These are phyloP conservation scores for Geotrypetes seraphini DNA, from an alignment of 2,797 vertebrate species.

Conservation along the genomic window DNA sequence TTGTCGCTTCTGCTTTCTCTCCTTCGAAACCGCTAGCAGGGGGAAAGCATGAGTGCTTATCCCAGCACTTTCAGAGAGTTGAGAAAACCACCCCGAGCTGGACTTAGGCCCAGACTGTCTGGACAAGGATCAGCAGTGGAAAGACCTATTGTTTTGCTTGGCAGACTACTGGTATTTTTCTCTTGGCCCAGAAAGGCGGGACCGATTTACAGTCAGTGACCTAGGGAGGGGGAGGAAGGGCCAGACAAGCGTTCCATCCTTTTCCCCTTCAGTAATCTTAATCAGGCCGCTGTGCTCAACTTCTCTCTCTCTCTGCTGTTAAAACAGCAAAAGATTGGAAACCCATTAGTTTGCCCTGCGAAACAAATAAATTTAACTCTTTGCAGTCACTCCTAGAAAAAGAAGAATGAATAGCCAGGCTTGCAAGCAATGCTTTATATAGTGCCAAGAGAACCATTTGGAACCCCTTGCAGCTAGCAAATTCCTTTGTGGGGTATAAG, in stretches of 20 bases:
- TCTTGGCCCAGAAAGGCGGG: constrained; percentile 41
- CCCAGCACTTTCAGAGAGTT: constrained; percentile 41
- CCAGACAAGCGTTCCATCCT: constrained; percentile 37
- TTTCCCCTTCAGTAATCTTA: constrained; percentile 47
- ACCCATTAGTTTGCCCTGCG: too few relatives aligned
- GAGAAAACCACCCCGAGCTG: constrained; percentile 45
- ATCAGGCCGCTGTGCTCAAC: constrained; percentile 3
- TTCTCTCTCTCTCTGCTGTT: neutral
- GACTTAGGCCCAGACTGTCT: constrained; percentile 64
- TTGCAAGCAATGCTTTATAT: too few relatives aligned
- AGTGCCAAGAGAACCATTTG: too few relatives aligned
- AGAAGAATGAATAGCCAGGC: too few relatives aligned
- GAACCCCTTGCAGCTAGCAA: too few relatives aligned
- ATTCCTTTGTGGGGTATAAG: too few relatives aligned
- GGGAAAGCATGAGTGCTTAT: constrained; percentile 40
- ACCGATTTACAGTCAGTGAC: constrained; percentile 36
- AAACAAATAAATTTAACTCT: neutral
- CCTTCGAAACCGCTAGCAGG: constrained; percentile 26
- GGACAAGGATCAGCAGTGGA: constrained; percentile 63
- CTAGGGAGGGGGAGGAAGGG: constrained; percentile 54
- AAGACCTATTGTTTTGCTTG: constrained; percentile 64
- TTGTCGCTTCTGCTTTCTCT: constrained; percentile 27
- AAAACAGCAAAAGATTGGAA: neutral
- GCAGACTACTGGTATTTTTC: constrained; percentile 58
- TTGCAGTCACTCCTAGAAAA: too few relatives aligned